Evolutionary conservation across 1,140 invertebrate genomes (phyloP), one percentile per base, ranked within the genome.

Genomic region (Drosophila subpulchrella): DNA sequence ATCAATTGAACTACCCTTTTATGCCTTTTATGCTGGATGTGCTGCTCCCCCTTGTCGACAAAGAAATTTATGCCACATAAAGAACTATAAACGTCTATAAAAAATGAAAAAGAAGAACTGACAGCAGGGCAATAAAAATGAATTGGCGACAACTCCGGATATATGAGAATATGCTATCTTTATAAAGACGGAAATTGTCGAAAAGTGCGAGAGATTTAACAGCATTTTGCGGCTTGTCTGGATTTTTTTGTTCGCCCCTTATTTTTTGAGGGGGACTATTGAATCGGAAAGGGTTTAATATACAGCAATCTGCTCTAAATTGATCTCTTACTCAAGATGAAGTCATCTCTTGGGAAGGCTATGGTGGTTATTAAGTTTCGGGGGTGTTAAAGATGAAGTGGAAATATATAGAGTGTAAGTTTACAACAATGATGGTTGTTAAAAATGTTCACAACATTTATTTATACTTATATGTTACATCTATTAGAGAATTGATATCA

Each of bases 71-170:
- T 86, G 83, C 60, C 46, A 58, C 72, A 80, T 76, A 88, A 88
- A 88, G 65, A 88, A 89, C 83, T 88, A 86, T 86, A 88, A 86
- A 86, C 79, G 80, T 89, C 83, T 74, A 86, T 86, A 88, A 85
- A 88, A 76, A 88, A 67, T 42, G 41, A 24, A 39, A 41, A 68
- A 58, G 27, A 30, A 39, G 8, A 24, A 0, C 62, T 39, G 50
- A 38, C 44, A 57, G 59, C 60, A n/a, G 30, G 57, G 83, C 83
- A 83, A 86, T 86, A 86, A 86, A 86, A 86, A 55, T 56, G 83
- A 88, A 86, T 86, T 86, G 83, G 79, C 75, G 83, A 77, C 75
- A 89, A 81, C 61, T 74, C 84, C 83, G 83, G 83, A 86, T 83
- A 83, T 86, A 83, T 83, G 83, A 88, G 81, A 88, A 86, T 86